Base-by-base conservation (phyloP, 2,797 vertebrate species). In the Rachycentron canadum region DNA sequence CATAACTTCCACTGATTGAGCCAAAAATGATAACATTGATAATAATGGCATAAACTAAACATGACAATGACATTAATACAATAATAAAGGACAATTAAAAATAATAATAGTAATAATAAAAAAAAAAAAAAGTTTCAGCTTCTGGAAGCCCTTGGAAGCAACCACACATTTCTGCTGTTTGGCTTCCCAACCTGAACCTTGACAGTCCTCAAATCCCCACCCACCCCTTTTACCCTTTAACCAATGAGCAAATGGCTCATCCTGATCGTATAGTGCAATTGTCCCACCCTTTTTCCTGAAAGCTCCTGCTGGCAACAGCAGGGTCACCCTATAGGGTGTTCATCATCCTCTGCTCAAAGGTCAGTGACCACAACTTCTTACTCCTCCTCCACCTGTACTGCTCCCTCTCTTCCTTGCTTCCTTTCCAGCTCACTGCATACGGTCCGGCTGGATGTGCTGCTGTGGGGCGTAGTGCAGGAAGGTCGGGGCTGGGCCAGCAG, bases 391-490 rank as follows among this genome's bases (percentile, higher is more conserved):
- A 5, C 26, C 55, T 26, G 14, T 8, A 26, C n/a, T 0, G 13
- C 58, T 28, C n/a, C 19, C 16, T 14, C 21, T n/a, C 34, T 38
- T 45, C 30, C 17, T 8, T 4, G n/a, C 56, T 16, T 41, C 45
- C 26, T 38, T 14, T 52, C n/a, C 30, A 0, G 28, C 70, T 97
- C 92, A 99, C 92, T 99, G 97, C 96, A 98, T 96, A 72, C 98
- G 94, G 92, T 98, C 98, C 0, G 97, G 96, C 87, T 97, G 98
- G 91, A 98, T 94, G 74, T 93, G 92, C 91, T 96, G 96, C 43
- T 97, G 96, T 0, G 96, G 91, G 78, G 96, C 96, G 81, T 98
- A 98, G 94, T 97, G 97, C 81, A 98, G 92, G 56, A 97, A 97
- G 43, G 97, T 78, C 0, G 95, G 69, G 59, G 93, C 93, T 0